A percentile compares a stretch with the other conserved stretches of the same genome.
These are phyloP conservation scores for Aleiodes testaceus DNA, from an alignment of 2,888 invertebrate species.

Conservation along the genomic window DNA sequence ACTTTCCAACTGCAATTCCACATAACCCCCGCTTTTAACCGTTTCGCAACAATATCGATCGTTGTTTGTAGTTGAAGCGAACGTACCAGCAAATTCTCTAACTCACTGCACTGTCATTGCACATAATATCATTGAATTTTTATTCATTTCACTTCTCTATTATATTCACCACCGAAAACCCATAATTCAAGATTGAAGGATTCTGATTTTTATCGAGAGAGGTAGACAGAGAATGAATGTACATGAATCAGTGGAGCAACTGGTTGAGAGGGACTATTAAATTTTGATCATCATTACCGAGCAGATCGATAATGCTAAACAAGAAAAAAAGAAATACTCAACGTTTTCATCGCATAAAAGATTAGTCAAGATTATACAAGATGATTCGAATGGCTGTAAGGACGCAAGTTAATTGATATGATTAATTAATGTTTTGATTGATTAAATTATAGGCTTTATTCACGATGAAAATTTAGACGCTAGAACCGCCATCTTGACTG, in stretches of 20 bases:
- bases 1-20: conserved; percentile 40
- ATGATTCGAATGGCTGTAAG: too few relatives aligned
- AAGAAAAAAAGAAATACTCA: too few relatives aligned
- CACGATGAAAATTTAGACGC: too few relatives aligned
- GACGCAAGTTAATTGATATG: too few relatives aligned
- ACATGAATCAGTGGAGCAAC: conserved; percentile 4
- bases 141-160: neutral
- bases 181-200: neutral
- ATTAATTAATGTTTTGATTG: too few relatives aligned
- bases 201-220: neutral
- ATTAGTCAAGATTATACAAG: too few relatives aligned
- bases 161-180: neutral
- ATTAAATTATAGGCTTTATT: too few relatives aligned
- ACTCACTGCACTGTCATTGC: conserved; percentile 15
- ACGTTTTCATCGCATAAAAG: too few relatives aligned
- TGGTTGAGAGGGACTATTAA: conserved; percentile 12
- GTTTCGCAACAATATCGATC: conserved; percentile 45
- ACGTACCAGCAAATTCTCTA: conserved; percentile 36
- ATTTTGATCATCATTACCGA: conserved; percentile 18
- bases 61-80: conserved; percentile 17
- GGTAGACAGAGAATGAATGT: neutral
- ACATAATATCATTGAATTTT: neutral
- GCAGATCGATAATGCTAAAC: neutral
- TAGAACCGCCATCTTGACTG: too few relatives aligned
- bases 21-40: conserved; percentile 25